These are phyloP conservation scores for Ceryle rudis DNA, from an alignment of 2,797 vertebrate genomes.

Conservation along the genomic window DNA sequence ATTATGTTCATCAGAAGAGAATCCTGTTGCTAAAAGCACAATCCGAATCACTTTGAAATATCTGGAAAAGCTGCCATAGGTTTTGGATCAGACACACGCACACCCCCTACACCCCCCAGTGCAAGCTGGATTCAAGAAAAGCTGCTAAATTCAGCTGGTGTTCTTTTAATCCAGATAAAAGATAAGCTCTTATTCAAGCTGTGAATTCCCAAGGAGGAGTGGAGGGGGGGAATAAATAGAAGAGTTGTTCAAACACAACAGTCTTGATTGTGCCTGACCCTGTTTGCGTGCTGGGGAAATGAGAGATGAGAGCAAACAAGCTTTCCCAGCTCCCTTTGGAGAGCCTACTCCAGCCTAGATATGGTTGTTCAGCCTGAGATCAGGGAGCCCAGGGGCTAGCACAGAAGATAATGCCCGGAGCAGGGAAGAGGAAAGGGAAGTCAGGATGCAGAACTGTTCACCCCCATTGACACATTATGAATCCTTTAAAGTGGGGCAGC, in stretches of 20 bases:
- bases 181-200: slow-evolving; percentile 14
- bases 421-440: not conserved
- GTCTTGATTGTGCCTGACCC: not conserved
- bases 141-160: not conserved
- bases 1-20: not conserved
- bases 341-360: not conserved
- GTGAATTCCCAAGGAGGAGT: not conserved
- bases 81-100: not conserved
- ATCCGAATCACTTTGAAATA: not conserved
- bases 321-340: not conserved
- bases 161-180: slow-evolving; percentile 41
- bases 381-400: not conserved
- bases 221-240: not conserved
- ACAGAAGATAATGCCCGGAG: not conserved
- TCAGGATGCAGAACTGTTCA: not conserved
- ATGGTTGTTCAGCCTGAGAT: not conserved
- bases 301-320: not conserved
- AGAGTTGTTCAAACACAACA: not conserved
- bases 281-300: not conserved
- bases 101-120: not conserved
- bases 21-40: not conserved
- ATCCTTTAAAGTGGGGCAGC: not conserved
- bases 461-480: not conserved
- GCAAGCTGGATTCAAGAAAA: slow-evolving; percentile 25
- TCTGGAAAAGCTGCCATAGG: not conserved